Percentiles rank a stretch among this genome's conserved stretches.
phyloP scores from a whole-genome alignment of 2,888 invertebrate species.

The Nomada fabriciana region DNA sequence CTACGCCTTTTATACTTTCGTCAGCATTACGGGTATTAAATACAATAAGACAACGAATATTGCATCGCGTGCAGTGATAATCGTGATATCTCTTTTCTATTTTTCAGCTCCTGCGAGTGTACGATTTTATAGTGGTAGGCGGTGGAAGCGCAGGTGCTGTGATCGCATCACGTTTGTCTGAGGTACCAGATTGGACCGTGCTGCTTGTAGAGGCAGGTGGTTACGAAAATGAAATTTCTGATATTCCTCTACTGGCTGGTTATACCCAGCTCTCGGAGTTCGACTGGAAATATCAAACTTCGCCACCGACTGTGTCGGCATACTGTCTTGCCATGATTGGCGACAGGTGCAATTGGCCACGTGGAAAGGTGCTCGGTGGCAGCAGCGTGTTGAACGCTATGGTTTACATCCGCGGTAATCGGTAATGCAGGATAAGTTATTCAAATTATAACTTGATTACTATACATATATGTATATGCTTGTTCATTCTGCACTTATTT shows the following conservation, averaged over 20 bases:
- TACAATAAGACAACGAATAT: neutral
- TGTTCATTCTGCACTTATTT: too few species aligned
- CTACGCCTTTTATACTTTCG: neutral
- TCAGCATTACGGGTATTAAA: neutral
- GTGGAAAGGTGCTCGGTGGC: slow-evolving; percentile 96
- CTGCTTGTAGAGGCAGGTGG: slow-evolving; percentile 94
- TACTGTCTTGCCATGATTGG: slow-evolving; percentile 95
- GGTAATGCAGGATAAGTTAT: slow-evolving; percentile 82
- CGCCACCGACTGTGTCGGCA: slow-evolving; percentile 91
- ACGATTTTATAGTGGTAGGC: slow-evolving; percentile 95
- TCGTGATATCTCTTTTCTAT: neutral
- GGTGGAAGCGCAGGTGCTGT: slow-evolving; percentile 96
- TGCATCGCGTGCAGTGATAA: neutral
- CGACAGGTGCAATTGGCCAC: slow-evolving; percentile 95
- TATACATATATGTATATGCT: too few species aligned
- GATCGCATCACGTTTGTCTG: slow-evolving; percentile 93
- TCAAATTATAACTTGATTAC: neutral
- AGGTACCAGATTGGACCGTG: slow-evolving; percentile 92
- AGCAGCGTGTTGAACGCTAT: slow-evolving; percentile 95
- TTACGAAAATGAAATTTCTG: slow-evolving; percentile 95
- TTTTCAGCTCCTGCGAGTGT: slow-evolving; percentile 88
- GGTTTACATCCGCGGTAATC: slow-evolving; percentile 96
- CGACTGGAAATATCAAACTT: slow-evolving; percentile 96
- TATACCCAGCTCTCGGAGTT: slow-evolving; percentile 94
- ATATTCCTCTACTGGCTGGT: slow-evolving; percentile 93